phyloP scores from a whole-genome alignment of 2,888 invertebrate species.

The Amphimallon solstitiale region DNA sequence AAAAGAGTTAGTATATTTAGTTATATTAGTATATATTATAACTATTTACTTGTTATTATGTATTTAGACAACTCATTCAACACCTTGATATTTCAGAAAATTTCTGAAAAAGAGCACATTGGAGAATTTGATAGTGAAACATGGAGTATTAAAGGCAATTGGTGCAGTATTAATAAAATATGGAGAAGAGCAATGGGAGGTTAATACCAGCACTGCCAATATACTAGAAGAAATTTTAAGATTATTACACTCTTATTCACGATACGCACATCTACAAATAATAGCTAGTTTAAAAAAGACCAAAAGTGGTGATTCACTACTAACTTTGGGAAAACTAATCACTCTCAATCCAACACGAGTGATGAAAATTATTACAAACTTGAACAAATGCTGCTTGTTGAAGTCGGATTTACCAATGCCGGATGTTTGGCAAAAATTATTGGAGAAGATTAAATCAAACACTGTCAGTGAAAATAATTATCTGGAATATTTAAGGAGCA shows the following conservation, averaged over 20 bases:
- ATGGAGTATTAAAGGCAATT: slow-evolving; percentile 52
- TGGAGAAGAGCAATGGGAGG: slow-evolving; percentile 53
- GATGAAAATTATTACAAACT: slow-evolving; percentile 59
- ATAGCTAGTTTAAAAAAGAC: slow-evolving; percentile 56
- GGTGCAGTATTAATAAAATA: slow-evolving; percentile 58
- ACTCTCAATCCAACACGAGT: slow-evolving; percentile 54
- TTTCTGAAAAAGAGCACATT: slow-evolving; percentile 49
- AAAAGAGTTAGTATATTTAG: too few species aligned
- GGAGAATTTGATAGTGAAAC: slow-evolving; percentile 48
- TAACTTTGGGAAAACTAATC: slow-evolving; percentile 54
- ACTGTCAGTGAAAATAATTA: slow-evolving; percentile 10
- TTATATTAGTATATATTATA: too few species aligned
- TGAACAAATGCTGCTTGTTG: slow-evolving; percentile 51
- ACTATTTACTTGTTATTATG: too few species aligned
- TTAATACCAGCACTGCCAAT: slow-evolving; percentile 51
- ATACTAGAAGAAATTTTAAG: slow-evolving; percentile 55
- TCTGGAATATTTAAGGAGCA: slow-evolving; percentile 55
- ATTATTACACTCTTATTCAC: slow-evolving; percentile 56
- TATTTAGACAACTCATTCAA: too few species aligned
- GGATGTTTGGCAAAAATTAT: slow-evolving; percentile 47
- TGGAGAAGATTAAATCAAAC: slow-evolving; percentile 11
- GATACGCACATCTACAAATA: slow-evolving; percentile 52
- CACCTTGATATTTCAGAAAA: slow-evolving; percentile 47
- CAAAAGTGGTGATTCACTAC: slow-evolving; percentile 55
- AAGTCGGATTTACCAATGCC: slow-evolving; percentile 58